phyloP scores from a whole-genome alignment of 2,113 vertebrate species.

The Oplegnathus fasciatus region DNA sequence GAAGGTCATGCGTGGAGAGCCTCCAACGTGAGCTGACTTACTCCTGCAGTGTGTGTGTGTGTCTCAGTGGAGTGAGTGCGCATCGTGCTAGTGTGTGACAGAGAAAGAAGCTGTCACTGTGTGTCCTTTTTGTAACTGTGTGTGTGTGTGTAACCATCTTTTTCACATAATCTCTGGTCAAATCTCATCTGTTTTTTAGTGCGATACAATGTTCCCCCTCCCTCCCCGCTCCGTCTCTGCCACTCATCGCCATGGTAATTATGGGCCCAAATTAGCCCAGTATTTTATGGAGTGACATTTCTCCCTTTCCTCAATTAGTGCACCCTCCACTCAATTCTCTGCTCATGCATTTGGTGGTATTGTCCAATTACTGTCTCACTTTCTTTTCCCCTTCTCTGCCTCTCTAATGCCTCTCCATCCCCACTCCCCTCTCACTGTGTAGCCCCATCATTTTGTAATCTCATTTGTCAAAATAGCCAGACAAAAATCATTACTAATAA shows the following conservation, averaged over 20 bases:
- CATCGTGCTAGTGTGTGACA: neutral
- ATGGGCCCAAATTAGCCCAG: constrained; percentile 50
- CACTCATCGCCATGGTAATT: constrained; percentile 53
- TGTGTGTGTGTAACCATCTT: neutral
- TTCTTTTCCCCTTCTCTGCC: neutral
- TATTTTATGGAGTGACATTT: constrained; percentile 67
- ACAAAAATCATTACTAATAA: constrained; percentile 49
- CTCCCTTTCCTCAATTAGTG: constrained; percentile 51
- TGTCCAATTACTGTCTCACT: constrained; percentile 51
- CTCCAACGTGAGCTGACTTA: constrained; percentile 45
- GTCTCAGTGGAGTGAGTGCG: neutral
- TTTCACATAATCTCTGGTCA: constrained; percentile 29
- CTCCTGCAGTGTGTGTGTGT: neutral
- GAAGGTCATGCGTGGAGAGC: constrained; percentile 36
- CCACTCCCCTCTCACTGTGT: neutral
- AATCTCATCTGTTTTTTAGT: constrained; percentile 37
- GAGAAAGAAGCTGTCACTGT: neutral
- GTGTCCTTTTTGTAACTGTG: neutral
- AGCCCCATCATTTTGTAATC: constrained; percentile 28
- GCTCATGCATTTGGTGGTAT: constrained; percentile 38
- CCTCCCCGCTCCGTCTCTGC: constrained; percentile 6
- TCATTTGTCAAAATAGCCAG: constrained; percentile 30
- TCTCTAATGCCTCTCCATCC: neutral
- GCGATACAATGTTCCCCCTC: neutral
- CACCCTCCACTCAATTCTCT: constrained; percentile 41